Evolutionary conservation across 37 sponge, comb jelly and placozoan species (phyloP).

Genomic region (Aphrocallistes beatrix): DNA sequence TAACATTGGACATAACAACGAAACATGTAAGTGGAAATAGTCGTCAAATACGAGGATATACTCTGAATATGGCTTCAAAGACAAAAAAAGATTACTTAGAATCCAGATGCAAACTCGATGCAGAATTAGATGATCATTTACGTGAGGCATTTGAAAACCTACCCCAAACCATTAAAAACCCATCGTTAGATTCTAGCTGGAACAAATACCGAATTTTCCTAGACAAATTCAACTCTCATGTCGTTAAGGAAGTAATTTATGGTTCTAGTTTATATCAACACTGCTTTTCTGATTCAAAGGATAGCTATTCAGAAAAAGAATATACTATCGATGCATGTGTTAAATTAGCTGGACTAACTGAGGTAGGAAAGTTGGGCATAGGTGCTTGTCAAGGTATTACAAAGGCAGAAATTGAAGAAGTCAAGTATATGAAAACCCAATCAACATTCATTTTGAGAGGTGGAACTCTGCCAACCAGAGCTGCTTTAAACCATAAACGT

Average conservation of each 20-base stretch:
- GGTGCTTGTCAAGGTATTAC: conserved; percentile 11
- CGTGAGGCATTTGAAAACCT: background rate
- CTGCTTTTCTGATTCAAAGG: background rate
- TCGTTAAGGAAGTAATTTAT: background rate
- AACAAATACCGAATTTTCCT: conserved; percentile 18
- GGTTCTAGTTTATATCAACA: conserved; percentile 13
- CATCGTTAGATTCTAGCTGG: conserved; percentile 20
- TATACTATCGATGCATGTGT: conserved; percentile 5
- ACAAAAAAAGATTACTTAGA: background rate
- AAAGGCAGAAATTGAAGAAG: background rate
- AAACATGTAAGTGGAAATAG: background rate
- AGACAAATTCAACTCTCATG: conserved; percentile 27
- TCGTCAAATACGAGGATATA: background rate
- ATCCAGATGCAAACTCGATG: background rate
- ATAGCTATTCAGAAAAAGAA: background rate
- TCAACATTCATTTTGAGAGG: conserved; percentile 16
- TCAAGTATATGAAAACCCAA: background rate
- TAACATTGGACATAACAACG: background rate
- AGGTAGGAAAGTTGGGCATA: background rate
- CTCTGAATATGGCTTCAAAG: background rate
- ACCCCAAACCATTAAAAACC: background rate
- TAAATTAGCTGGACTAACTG: conserved; percentile 22
- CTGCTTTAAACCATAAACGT: background rate
- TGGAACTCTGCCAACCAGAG: conserved; percentile 18
- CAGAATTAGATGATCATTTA: background rate